Evolutionary conservation across 2,888 invertebrate species (phyloP).

Genomic region (Onchidella celtica): DNA sequence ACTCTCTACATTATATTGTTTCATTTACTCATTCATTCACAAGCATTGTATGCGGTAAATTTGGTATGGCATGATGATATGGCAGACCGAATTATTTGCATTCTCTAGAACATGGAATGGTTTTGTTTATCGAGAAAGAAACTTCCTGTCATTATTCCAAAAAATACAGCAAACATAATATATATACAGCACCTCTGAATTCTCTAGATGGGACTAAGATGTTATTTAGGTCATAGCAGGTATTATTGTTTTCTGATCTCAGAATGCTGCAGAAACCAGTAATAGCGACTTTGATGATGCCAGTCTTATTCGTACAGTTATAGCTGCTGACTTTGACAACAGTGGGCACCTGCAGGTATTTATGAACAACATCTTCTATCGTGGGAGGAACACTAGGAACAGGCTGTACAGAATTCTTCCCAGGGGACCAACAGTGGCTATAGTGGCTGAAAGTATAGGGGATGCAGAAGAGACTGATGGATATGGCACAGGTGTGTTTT

Average conservation of each 20-base stretch:
- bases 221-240: no score
- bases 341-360: constrained; percentile 72
- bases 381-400: constrained; percentile 55
- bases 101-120: no score
- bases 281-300: constrained; percentile 58
- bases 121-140: no score
- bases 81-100: no score
- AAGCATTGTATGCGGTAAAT: no score
- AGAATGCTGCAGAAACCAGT: constrained; percentile 70
- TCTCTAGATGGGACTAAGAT: no score
- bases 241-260: constrained; percentile 36
- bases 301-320: constrained; percentile 67
- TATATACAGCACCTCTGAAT: no score
- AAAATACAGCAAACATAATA: no score
- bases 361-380: constrained; percentile 67
- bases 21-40: no score
- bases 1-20: no score
- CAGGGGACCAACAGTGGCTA: constrained; percentile 50
- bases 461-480: constrained; percentile 70
- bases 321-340: constrained; percentile 75
- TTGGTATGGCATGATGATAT: no score
- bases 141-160: no score
- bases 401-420: constrained; percentile 63
- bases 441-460: constrained; percentile 63
- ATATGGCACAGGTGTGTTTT: constrained; percentile 63